Percentiles rank a stretch among this genome's conserved stretches.
phyloP scores from a whole-genome alignment of 2,113 vertebrate species.

The Phylloscopus trochiloides region DNA sequence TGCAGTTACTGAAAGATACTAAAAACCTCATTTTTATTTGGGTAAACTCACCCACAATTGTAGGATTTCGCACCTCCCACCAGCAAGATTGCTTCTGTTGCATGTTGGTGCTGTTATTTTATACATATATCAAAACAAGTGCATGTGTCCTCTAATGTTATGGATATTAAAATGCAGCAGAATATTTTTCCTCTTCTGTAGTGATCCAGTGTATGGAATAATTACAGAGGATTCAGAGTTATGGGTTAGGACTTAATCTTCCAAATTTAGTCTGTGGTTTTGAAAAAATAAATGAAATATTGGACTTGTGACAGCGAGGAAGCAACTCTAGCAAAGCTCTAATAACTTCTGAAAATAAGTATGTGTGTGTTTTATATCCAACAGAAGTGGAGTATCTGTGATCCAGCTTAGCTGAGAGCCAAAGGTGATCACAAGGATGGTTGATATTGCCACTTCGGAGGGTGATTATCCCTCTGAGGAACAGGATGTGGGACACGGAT shows the following conservation, averaged over 20 bases:
- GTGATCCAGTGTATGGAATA: not conserved
- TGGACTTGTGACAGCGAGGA: not conserved
- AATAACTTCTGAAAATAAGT: not conserved
- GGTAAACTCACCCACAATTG: not conserved
- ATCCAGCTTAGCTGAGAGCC: not conserved
- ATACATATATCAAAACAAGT: not conserved
- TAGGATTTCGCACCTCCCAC: not conserved
- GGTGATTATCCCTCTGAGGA: not conserved
- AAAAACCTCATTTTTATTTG: not conserved
- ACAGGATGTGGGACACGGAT: not conserved
- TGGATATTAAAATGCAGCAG: not conserved
- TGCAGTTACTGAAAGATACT: not conserved
- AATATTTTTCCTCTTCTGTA: not conserved
- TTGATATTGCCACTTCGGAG: not conserved
- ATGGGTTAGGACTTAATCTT: accelerated
- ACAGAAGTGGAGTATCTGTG: not conserved
- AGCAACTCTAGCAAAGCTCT: not conserved
- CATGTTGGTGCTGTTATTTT: not conserved
- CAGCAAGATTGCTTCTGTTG: not conserved
- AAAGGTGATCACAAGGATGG: not conserved
- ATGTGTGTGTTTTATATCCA: accelerated
- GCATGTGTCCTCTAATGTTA: no score
- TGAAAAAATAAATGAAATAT: not conserved
- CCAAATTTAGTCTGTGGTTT: not conserved
- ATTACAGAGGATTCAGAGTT: not conserved